A percentile compares a stretch with the other conserved stretches of the same genome.
phyloP scores from a whole-genome alignment of 2,888 invertebrate species.

The Pyralis farinalis region DNA sequence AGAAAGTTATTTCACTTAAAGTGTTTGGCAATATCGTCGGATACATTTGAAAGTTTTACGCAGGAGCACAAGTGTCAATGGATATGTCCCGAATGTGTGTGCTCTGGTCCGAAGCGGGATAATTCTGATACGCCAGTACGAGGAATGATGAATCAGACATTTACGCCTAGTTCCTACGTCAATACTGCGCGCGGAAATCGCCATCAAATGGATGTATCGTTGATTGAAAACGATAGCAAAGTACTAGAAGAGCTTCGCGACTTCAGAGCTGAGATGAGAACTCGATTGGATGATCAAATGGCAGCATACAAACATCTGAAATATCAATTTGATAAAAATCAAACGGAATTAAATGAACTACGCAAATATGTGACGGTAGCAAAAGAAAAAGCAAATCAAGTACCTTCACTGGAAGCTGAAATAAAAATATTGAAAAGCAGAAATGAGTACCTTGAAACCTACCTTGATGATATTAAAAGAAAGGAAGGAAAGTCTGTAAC shows the following conservation, averaged over 20 bases:
- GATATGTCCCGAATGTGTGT: constrained; percentile 10
- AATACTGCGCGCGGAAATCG: neutral
- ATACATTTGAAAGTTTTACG: neutral
- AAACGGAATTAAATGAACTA: no score
- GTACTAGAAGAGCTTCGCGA: neutral
- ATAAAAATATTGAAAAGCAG: neutral
- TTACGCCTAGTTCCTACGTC: no score
- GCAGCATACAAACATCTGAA: no score
- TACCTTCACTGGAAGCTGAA: neutral
- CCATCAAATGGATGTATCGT: neutral
- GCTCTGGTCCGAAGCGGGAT: no score
- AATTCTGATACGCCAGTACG: no score
- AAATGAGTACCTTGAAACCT: no score
- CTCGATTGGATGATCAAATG: no score
- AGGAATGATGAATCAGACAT: no score
- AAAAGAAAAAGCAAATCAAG: neutral
- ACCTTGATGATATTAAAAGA: no score
- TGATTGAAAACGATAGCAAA: neutral
- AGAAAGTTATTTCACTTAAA: constrained; percentile 6
- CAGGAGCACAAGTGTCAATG: constrained; percentile 5
- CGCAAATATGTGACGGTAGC: neutral
- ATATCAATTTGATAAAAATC: no score
- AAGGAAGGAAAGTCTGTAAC: no score
- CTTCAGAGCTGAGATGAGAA: neutral
- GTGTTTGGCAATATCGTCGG: no score